Conservation (phyloP, 2,113 vertebrate species). For the Chaetodon auriga region DNA sequence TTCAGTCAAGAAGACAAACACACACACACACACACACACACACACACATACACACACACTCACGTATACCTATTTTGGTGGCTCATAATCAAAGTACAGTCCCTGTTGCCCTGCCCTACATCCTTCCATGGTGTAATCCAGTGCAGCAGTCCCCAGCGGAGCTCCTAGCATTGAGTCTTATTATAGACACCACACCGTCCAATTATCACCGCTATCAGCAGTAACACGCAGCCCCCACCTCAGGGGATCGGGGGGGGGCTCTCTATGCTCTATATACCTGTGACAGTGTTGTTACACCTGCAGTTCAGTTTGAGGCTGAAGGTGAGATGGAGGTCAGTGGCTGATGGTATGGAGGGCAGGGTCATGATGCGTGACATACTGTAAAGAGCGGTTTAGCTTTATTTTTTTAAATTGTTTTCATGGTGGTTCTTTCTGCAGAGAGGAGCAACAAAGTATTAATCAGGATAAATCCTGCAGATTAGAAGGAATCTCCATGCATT, state of each 20-base stretch:
- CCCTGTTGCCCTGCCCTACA: conserved; percentile 81
- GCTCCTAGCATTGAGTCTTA: conserved; percentile 77
- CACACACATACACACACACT: conserved; percentile 13
- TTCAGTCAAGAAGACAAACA: conserved; percentile 41
- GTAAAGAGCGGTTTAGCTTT: background rate
- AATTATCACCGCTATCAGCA: conserved; percentile 79
- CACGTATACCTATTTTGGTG: conserved; percentile 76
- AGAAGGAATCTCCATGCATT: background rate
- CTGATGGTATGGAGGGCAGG: background rate
- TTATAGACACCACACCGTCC: conserved; percentile 78
- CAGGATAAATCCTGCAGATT: background rate
- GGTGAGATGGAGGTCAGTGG: conserved; percentile 33
- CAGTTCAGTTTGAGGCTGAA: conserved; percentile 42
- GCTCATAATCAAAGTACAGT: conserved; percentile 85
- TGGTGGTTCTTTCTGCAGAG: background rate
- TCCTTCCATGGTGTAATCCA: conserved; percentile 82
- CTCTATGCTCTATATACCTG: conserved; percentile 54
- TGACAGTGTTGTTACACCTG: conserved; percentile 24
- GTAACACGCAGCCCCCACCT: conserved; percentile 15
- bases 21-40: conserved; percentile 26
- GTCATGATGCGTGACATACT: background rate
- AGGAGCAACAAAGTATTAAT: background rate
- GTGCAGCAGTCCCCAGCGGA: conserved; percentile 74
- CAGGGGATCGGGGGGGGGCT: background rate
- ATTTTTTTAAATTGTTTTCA: background rate